Evolutionary conservation across 2,113 vertebrate genomes (phyloP).

Genomic region (Canis aureus): DNA sequence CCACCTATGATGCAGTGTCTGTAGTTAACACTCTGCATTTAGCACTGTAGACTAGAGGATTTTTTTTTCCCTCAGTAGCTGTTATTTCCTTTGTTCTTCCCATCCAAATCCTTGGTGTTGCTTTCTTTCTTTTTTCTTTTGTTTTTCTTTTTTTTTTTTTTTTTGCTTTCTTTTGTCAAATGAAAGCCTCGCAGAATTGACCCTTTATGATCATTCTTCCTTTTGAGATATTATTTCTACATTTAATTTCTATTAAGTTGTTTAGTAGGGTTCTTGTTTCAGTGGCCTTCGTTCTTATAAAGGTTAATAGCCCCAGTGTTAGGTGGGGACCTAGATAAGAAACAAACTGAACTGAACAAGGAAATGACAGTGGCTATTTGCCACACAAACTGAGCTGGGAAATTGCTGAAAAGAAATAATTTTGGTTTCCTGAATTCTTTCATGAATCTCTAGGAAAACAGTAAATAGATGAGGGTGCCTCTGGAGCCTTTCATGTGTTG

Average conservation of each 20-base stretch:
- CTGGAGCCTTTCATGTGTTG: not conserved
- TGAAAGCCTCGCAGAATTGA: not conserved
- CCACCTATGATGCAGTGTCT: accelerated
- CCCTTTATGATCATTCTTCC: not conserved
- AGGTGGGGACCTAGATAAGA: not conserved
- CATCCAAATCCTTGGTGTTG: accelerated
- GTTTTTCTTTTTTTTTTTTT: not conserved
- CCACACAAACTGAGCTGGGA: not conserved
- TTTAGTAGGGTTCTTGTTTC: not conserved
- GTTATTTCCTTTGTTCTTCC: not conserved
- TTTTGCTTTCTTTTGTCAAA: not conserved
- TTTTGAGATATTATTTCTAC: not conserved
- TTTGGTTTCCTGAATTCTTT: not conserved
- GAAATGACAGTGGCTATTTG: not conserved
- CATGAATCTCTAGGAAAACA: not conserved
- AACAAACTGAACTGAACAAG: slow-evolving; percentile 34
- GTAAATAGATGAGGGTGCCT: not conserved
- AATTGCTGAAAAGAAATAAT: not conserved
- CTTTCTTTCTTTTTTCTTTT: not conserved
- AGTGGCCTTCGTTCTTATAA: not conserved
- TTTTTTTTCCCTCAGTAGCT: not conserved
- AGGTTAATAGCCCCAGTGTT: not conserved
- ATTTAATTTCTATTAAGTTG: not conserved
- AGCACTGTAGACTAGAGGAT: not conserved
- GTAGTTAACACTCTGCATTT: not conserved